Evolutionary conservation across 2,888 invertebrate genomes (phyloP), one percentile per base, ranked within the genome.

Genomic region (Lamproptera curius): DNA sequence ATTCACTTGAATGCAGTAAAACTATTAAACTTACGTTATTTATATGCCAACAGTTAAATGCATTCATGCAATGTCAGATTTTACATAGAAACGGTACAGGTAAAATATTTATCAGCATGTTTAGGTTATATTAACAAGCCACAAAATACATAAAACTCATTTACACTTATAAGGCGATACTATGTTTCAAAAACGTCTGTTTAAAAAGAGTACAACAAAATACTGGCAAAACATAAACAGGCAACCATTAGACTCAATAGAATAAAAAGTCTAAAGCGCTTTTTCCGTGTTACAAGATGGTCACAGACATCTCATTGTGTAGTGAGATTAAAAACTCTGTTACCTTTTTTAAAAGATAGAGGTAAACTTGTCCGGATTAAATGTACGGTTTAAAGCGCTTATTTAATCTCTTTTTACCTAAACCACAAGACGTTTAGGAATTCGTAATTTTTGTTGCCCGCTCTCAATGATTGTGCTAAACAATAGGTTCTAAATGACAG

Each of bases 341-440:
- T 40, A 16, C 16, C 40, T 15, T 34, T 16, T 45, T 45, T 33
- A 39, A 45, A 45, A 45, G 38, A 38, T 34, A 40, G 35, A 39
- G 6, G 38, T 39, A 47, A 42, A 37, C 37, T 15, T 33, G 17
- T 34, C 16, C 16, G 47, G 47, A 48, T 48, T 48, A 48, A 42
- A 42, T 23, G 33, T 15, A 47, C 40, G 26, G 33, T n/a, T 17
- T 45, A n/a, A 40, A 46, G 28, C 14, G n/a, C 33, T 35, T 35
- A n/a, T 40, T n/a, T 40, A 33, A 31, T 42, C 17, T 43, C 14
- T 31, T 46, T 46, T 46, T n/a, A n/a, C n/a, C 41, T 46, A 17
- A 28, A 41, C 13, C 16, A n/a, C 26, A 40, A 46, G 20, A 40
- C 40, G 23, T 15, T 17, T 9, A 13, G n/a, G 16, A 26, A 16